Evolutionary conservation across 2,888 invertebrate genomes (phyloP).

Genomic region (Steinernema scapterisci): DNA sequence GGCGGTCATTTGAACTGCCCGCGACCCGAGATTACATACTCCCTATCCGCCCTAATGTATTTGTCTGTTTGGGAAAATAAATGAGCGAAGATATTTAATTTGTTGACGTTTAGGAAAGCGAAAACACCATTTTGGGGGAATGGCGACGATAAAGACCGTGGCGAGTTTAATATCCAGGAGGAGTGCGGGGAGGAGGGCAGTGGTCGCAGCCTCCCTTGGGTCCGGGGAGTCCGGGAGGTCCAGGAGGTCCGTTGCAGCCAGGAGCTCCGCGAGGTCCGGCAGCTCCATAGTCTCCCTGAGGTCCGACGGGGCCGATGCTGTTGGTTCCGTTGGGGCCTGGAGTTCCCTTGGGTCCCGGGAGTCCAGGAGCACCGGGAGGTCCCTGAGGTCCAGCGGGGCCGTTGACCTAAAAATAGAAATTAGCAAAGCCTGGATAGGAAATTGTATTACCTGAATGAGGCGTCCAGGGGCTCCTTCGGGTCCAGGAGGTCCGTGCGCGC

Average conservation of each 20-base stretch:
- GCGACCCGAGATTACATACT: neutral
- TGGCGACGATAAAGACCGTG: neutral
- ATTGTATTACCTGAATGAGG: conserved; percentile 47
- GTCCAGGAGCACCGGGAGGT: conserved; percentile 50
- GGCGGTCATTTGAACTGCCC: neutral
- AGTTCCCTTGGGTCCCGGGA: conserved; percentile 50
- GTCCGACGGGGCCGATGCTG: conserved; percentile 40
- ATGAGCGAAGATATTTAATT: conserved; percentile 25
- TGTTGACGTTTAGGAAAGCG: neutral
- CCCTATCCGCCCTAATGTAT: neutral
- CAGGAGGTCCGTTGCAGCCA: conserved; percentile 55
- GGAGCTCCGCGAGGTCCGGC: conserved; percentile 50
- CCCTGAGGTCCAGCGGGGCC: conserved; percentile 56
- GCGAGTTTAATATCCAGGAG: conserved; percentile 56
- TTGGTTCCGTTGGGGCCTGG: conserved; percentile 49
- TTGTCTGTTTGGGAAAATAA: conserved; percentile 8
- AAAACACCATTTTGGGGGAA: neutral
- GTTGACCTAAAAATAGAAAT: conserved; percentile 47
- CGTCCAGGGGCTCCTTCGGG: conserved; percentile 55
- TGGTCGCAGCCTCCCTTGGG: conserved; percentile 38
- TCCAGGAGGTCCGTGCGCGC: conserved; percentile 56
- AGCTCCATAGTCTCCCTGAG: conserved; percentile 45
- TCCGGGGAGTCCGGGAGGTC: conserved; percentile 38
- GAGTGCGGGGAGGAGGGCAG: conserved; percentile 57
- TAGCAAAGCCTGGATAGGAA: conserved; percentile 44